These are phyloP conservation scores for Characodon lateralis DNA, from an alignment of 2,797 vertebrate genomes.

Conservation along the genomic window DNA sequence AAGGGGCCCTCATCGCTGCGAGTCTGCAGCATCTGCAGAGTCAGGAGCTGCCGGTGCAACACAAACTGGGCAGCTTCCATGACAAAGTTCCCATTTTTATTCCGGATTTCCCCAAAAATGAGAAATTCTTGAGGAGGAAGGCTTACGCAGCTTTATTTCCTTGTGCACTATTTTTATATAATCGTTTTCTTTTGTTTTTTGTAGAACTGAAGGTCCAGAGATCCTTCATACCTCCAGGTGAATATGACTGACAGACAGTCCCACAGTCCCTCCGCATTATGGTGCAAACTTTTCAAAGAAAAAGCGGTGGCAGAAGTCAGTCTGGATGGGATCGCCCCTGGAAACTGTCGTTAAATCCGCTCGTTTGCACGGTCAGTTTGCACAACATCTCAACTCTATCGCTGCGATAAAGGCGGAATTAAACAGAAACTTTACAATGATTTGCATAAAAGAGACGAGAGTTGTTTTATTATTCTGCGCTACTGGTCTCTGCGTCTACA, in stretches of 20 bases:
- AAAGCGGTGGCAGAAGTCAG: not conserved
- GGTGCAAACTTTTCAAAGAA: not conserved
- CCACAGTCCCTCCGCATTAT: not conserved
- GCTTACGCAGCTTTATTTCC: not conserved
- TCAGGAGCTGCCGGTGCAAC: conserved; percentile 43
- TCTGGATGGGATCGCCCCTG: conserved; percentile 31
- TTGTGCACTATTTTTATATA: not conserved
- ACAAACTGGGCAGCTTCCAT: conserved; percentile 32
- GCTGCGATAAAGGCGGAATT: conserved; percentile 7
- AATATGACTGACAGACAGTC: conserved; percentile 29
- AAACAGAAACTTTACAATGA: conserved; percentile 22
- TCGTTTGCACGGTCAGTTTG: conserved; percentile 39
- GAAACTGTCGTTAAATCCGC: conserved; percentile 59
- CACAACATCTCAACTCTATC: conserved; percentile 23
- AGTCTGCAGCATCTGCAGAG: conserved; percentile 52
- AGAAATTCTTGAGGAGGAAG: not conserved
- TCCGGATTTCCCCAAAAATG: conserved; percentile 29
- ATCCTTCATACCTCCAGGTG: conserved; percentile 46
- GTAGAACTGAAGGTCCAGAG: conserved; percentile 11
- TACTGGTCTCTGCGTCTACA: not conserved
- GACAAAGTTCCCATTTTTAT: conserved; percentile 42
- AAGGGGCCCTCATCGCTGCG: conserved; percentile 4
- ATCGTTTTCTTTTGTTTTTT: not conserved
- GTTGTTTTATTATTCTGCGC: not conserved
- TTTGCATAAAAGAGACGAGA: conserved; percentile 1